Percentiles rank a stretch among this genome's conserved stretches.
phyloP scores from a whole-genome alignment of 1,140 invertebrate genomes.

The Luehdorfia chinensis region DNA sequence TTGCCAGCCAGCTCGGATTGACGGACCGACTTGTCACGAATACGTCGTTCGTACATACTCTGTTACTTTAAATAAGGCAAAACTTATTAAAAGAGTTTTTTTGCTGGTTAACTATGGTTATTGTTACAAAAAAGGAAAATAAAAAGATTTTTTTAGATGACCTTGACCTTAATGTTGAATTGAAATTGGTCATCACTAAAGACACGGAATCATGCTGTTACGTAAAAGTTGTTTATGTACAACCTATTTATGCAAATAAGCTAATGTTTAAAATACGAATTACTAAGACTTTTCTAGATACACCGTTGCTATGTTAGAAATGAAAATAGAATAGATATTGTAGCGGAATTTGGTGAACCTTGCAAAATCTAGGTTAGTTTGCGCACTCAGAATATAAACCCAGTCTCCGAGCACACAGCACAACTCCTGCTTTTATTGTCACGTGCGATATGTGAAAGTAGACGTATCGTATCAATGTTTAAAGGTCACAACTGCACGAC shows the following conservation, averaged over 20 bases:
- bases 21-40: constrained; percentile 70
- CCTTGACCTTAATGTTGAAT: constrained; percentile 61
- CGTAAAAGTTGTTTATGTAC: constrained; percentile 5
- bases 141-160: constrained; percentile 30
- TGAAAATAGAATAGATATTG: constrained; percentile 10
- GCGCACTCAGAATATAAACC: constrained; percentile 6
- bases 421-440: constrained; percentile 15
- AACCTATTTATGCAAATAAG: constrained; percentile 1
- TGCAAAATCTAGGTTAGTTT: constrained; percentile 12
- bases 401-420: constrained; percentile 12
- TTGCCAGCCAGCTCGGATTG: constrained; percentile 69
- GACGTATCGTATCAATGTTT: constrained; percentile 12
- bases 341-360: constrained; percentile 13
- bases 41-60: constrained; percentile 48
- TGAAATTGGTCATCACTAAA: background rate
- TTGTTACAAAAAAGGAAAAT: no score
- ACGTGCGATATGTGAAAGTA: constrained; percentile 17
- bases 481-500: constrained; percentile 47
- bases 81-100: background rate
- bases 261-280: background rate
- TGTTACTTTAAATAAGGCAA: constrained; percentile 6
- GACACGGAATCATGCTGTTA: constrained; percentile 8
- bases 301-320: constrained; percentile 11
- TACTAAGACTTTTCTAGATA: background rate
- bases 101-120: no score